Percentiles rank a stretch among this genome's conserved stretches.
Evolutionary conservation across 2,888 invertebrate genomes (phyloP).

Genomic region (Falcaria lacertinaria): DNA sequence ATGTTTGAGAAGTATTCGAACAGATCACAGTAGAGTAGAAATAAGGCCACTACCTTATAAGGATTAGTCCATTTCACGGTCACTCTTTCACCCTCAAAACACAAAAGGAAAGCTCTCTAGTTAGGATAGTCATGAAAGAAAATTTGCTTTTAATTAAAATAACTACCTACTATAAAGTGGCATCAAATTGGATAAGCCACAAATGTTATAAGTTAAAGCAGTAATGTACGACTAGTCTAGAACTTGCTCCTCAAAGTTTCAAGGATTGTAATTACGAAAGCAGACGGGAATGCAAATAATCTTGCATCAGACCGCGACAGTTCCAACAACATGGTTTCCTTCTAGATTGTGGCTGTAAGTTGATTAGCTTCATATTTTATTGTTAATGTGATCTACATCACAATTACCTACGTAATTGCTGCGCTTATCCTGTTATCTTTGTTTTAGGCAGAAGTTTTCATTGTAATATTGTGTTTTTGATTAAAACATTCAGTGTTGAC

Average conservation of each 20-base stretch:
- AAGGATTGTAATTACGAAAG: constrained; percentile 44
- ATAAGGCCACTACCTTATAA: too few relatives aligned
- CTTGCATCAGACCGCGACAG: constrained; percentile 18
- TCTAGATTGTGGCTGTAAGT: constrained; percentile 20
- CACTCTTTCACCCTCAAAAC: too few relatives aligned
- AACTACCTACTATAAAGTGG: background rate
- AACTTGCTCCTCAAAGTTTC: constrained; percentile 29
- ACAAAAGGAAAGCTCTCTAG: too few relatives aligned
- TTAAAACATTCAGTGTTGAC: too few relatives aligned
- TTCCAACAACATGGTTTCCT: constrained; percentile 13
- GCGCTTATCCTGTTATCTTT: background rate
- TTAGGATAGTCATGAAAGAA: too few relatives aligned
- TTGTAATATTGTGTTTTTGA: too few relatives aligned
- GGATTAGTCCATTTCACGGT: too few relatives aligned
- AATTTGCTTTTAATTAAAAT: background rate
- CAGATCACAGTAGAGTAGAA: too few relatives aligned
- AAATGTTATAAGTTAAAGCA: constrained; percentile 6
- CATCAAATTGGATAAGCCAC: constrained; percentile 3
- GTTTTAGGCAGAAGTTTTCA: too few relatives aligned
- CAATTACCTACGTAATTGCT: too few relatives aligned
- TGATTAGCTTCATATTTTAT: constrained; percentile 10
- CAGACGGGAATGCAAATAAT: constrained; percentile 43
- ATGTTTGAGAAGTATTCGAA: too few relatives aligned
- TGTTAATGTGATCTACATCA: too few relatives aligned
- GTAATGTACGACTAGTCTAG: constrained; percentile 4